Conservation (phyloP, 2,113 vertebrate genomes). For the Hystrix brachyura region DNA sequence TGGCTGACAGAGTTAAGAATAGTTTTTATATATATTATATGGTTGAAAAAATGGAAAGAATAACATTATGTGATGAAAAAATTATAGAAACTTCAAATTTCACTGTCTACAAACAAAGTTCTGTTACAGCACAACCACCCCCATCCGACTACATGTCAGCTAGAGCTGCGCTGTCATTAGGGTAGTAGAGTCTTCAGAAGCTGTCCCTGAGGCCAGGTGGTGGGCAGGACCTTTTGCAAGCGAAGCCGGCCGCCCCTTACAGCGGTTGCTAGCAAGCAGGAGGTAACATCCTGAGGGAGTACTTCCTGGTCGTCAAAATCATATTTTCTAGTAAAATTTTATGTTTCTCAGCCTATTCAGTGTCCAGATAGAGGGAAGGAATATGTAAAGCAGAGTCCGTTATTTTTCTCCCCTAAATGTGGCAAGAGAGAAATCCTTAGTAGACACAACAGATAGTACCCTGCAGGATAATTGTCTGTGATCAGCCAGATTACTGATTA, state of each 20-base stretch:
- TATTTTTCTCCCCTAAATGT: not conserved
- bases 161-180: accelerated
- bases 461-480: not conserved
- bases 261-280: accelerated
- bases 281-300: accelerated
- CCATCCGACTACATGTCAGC: accelerated
- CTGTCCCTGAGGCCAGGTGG: accelerated
- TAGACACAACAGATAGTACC: accelerated
- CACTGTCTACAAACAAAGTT: not conserved
- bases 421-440: not conserved
- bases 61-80: not conserved
- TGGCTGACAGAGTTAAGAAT: not conserved
- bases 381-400: too few species aligned
- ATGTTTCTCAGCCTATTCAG: not conserved
- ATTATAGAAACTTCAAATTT: not conserved
- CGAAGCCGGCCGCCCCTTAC: too few species aligned
- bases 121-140: not conserved
- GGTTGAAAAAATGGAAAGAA: not conserved
- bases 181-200: accelerated
- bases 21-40: not conserved
- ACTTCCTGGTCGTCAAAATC: not conserved
- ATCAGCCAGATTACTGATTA: not conserved
- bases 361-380: not conserved
- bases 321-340: not conserved
- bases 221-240: not conserved